Evolutionary conservation across 2,888 invertebrate genomes (phyloP), one percentile per base, ranked within the genome.

Genomic region (Melanotus villosus): DNA sequence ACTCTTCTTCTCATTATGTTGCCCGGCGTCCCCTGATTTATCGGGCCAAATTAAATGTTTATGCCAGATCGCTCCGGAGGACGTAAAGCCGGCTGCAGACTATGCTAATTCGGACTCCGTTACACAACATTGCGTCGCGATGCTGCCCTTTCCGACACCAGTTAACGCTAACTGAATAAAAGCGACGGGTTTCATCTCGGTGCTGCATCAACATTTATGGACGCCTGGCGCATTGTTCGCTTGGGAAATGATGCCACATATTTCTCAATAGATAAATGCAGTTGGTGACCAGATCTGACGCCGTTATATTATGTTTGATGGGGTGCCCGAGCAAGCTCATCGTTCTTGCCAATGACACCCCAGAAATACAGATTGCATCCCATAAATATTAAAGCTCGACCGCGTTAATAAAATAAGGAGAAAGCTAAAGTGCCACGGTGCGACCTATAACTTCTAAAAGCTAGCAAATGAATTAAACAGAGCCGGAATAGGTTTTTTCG

Each of bases 261-360:
- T 73, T 73, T 71, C 68, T 70, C 72, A 66, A 73, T 73, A 65
- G 65, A 70, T 71, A 71, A 71, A 71, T 73, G 73, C 69, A 73
- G 67, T 65, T 65, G 65, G 70, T 65, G 69, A 54, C 47, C 45
- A 41, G 45, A 68, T 57, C 45, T 36, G 50, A 60, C 57, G 50
- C 52, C 56, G 50, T 63, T 63, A 38, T 68, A 63, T 63, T 32
- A 57, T 57, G 41, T 47, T 62, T 63, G 62, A 68, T 68, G 63
- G 67, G 30, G 52, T 41, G 41, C 30, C 56, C 41, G 62, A 43
- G 38, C 19, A 26, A 36, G 10, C 45, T 32, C 57, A 58, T 57
- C 30, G 23, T 5, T 59, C 26, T 59, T 26, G 6, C 41, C 41
- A 41, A 5, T 41, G 41, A 41, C 41, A 41, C 14, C 9, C 14